A percentile compares a stretch with the other conserved stretches of the same genome.
Evolutionary conservation across 1,140 invertebrate species (phyloP).

Genomic region (Homalodisca vitripennis): DNA sequence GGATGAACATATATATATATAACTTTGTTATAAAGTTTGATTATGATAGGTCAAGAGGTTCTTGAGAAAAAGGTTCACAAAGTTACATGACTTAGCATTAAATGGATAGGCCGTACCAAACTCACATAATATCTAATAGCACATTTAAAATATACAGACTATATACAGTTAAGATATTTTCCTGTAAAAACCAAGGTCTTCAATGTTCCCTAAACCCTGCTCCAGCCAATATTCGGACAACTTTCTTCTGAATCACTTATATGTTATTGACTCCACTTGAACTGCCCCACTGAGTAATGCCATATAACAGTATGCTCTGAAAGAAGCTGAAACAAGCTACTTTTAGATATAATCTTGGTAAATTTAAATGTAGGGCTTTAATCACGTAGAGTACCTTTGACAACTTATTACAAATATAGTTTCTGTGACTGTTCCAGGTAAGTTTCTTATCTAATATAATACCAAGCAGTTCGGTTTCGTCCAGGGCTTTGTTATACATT

Average conservation of each 20-base stretch:
- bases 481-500: slow-evolving; percentile 43
- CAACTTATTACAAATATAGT: slow-evolving; percentile 29
- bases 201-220: neutral
- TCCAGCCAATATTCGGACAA: neutral
- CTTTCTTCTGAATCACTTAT: neutral
- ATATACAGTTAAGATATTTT: slow-evolving; percentile 10
- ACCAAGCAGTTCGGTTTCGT: slow-evolving; percentile 41
- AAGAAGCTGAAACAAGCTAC: slow-evolving; percentile 1
- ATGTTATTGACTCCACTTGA: neutral
- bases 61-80: no score
- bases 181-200: neutral
- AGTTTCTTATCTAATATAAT: neutral
- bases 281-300: neutral
- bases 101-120: no score
- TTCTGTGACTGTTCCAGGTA: slow-evolving; percentile 21
- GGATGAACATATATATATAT: no score
- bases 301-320: neutral
- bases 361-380: neutral
- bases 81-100: no score
- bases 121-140: neutral
- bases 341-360: neutral
- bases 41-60: no score
- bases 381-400: slow-evolving; percentile 30
- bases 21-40: no score
- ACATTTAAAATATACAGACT: slow-evolving; percentile 5